Conservation (phyloP, 2,888 invertebrate genomes). For the Pristionchus japonicus region DNA sequence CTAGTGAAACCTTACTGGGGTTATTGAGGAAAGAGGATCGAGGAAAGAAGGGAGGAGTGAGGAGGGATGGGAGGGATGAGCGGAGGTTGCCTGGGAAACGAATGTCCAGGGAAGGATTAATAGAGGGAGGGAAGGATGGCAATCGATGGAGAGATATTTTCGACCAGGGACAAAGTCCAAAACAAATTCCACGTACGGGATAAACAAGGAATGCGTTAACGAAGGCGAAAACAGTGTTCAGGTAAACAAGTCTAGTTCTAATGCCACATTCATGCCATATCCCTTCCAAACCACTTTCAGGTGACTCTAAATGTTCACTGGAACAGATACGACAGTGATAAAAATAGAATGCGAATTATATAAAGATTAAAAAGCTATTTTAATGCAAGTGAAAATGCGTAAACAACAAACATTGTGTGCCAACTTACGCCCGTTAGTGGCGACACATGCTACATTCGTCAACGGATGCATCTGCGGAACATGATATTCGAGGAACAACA, state of each 20-base stretch:
- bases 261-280: neutral
- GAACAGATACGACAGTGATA: too few relatives aligned
- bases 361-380: neutral
- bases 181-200: too few relatives aligned
- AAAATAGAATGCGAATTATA: neutral
- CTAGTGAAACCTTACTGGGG: slow-evolving; percentile 2
- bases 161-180: too few relatives aligned
- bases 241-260: neutral
- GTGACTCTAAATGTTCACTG: too few relatives aligned
- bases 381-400: neutral
- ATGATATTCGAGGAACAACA: neutral
- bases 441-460: neutral
- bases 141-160: neutral
- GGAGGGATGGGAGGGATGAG: neutral
- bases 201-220: neutral
- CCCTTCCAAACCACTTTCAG: too few relatives aligned
- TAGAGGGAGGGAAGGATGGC: neutral
- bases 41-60: neutral
- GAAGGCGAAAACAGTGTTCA: neutral
- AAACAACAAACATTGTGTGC: neutral
- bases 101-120: neutral
- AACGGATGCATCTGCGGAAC: neutral
- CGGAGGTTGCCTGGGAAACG: neutral
- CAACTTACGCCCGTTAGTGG: neutral
- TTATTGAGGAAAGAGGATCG: neutral